These are phyloP conservation scores for Planococcus citri DNA, from an alignment of 1,140 invertebrate genomes.

Conservation along the genomic window DNA sequence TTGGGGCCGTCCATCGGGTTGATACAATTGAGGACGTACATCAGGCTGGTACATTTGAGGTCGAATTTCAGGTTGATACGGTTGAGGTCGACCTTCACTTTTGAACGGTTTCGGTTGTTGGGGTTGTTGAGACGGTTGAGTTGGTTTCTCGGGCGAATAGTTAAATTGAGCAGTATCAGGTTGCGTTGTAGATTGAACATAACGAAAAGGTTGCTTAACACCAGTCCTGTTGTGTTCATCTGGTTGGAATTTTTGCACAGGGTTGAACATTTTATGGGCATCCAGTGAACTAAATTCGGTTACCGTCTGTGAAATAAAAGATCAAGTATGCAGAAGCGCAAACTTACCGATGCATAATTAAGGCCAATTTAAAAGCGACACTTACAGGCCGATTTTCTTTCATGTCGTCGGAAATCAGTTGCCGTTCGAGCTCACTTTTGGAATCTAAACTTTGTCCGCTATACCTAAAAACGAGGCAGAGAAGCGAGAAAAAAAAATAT, in stretches of 20 bases:
- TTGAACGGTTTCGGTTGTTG: neutral
- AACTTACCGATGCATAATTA: neutral
- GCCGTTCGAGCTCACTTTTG: neutral
- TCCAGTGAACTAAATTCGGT: neutral
- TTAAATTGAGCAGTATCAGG: neutral
- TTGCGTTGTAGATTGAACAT: neutral
- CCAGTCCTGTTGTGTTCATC: neutral
- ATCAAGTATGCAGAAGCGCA: neutral
- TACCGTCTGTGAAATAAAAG: neutral
- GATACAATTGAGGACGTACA: neutral
- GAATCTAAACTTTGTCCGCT: neutral
- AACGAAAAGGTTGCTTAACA: neutral
- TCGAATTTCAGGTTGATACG: neutral
- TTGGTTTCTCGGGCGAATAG: neutral
- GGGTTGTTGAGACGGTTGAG: neutral
- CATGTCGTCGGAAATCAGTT: neutral
- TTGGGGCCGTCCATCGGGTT: neutral
- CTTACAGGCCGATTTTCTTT: constrained; percentile 14
- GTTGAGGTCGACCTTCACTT: neutral
- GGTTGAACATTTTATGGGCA: neutral
- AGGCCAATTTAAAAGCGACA: neutral
- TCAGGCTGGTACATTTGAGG: neutral
- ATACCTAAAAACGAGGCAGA: neutral
- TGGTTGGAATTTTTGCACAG: neutral
- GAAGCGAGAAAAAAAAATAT: neutral